Evolutionary conservation across 2,888 invertebrate genomes (phyloP).

Genomic region (Taphrorychus bicolor): DNA sequence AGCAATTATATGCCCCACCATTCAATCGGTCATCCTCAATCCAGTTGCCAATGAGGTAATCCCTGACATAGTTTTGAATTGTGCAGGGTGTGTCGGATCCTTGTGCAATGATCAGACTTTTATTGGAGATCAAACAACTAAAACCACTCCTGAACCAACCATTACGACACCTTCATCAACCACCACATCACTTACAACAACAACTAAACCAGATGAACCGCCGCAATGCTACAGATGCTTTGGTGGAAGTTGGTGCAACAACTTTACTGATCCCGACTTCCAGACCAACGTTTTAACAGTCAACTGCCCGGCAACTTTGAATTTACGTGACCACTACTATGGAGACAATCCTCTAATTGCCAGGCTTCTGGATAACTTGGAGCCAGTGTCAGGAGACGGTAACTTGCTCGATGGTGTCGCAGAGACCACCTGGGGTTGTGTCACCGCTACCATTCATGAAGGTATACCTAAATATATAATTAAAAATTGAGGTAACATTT

Average conservation of each 20-base stretch:
- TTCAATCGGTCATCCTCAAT: no score
- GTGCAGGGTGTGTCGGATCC: no score
- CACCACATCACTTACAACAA: no score
- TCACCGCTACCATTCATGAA: slow-evolving; percentile 27
- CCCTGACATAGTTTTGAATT: no score
- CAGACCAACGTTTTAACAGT: slow-evolving; percentile 4
- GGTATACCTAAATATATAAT: slow-evolving; percentile 5
- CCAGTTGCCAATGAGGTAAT: no score
- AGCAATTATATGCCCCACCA: no score
- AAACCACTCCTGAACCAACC: no score
- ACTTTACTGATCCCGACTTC: slow-evolving; percentile 17
- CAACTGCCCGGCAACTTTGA: slow-evolving; percentile 15
- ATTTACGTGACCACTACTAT: neutral
- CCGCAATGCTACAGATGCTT: slow-evolving; percentile 25
- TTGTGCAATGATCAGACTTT: no score
- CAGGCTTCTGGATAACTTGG: neutral
- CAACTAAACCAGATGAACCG: no score
- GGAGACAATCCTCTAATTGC: neutral
- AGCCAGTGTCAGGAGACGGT: neutral
- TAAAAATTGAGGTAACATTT: neutral
- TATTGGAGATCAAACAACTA: no score
- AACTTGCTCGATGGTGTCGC: neutral
- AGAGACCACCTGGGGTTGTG: slow-evolving; percentile 17
- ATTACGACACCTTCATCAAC: no score
- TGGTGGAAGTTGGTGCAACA: slow-evolving; percentile 23